A percentile compares a stretch with the other conserved stretches of the same genome.
Evolutionary conservation across 2,888 invertebrate genomes (phyloP).

Genomic region (Drosophila flavopinicola): DNA sequence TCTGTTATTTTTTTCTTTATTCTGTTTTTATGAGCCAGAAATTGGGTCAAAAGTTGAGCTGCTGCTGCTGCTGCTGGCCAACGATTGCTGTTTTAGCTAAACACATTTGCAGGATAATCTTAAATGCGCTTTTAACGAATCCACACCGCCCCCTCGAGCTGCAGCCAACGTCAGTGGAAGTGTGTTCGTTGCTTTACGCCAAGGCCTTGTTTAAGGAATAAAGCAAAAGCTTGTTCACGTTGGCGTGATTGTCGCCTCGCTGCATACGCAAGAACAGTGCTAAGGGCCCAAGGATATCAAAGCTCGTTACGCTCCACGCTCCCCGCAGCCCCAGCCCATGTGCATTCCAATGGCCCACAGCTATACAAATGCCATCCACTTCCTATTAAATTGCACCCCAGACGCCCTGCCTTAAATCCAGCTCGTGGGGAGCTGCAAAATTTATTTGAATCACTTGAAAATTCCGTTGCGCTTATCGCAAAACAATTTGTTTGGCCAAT

Average conservation of each 20-base stretch:
- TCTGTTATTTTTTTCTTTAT: constrained; percentile 11
- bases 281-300: constrained; percentile 42
- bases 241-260: constrained; percentile 34
- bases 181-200: constrained; percentile 70
- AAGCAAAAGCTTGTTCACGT: constrained; percentile 50
- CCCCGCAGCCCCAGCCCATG: constrained; percentile 5
- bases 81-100: constrained; percentile 41
- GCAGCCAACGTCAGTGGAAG: not conserved
- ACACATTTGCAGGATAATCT: constrained; percentile 59
- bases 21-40: constrained; percentile 22
- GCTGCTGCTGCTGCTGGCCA: constrained; percentile 4
- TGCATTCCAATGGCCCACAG: constrained; percentile 28
- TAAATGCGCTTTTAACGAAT: constrained; percentile 54
- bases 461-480: constrained; percentile 53
- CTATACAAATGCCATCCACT: constrained; percentile 8
- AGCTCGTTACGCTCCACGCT: constrained; percentile 18
- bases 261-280: constrained; percentile 20
- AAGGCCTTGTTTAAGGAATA: constrained; percentile 61
- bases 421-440: constrained; percentile 7
- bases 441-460: constrained; percentile 53
- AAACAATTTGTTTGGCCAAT: constrained; percentile 43
- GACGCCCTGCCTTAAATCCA: constrained; percentile 3
- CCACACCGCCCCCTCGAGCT: not conserved
- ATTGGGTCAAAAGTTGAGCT: constrained; percentile 59
- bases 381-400: constrained; percentile 10